Conservation (phyloP, 2,113 vertebrate genomes). For the Polypterus bichir region DNA sequence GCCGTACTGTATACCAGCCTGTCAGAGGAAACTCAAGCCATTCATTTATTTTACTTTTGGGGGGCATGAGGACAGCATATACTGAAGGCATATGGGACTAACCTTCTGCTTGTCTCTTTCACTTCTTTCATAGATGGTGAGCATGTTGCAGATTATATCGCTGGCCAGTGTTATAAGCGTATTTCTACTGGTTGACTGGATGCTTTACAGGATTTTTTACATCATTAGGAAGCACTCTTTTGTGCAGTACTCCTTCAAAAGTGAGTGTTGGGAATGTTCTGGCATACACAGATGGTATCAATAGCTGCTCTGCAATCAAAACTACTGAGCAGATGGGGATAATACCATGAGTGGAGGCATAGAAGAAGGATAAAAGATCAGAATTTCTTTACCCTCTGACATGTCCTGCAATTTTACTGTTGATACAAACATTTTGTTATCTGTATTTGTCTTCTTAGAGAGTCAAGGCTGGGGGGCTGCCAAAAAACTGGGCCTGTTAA, state of each 20-base stretch:
- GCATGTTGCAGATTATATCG: conserved; percentile 44
- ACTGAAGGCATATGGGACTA: not conserved
- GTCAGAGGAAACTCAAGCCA: not conserved
- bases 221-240: conserved; percentile 58
- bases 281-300: not conserved
- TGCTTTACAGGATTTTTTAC: conserved; percentile 52
- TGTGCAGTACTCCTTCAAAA: conserved; percentile 56
- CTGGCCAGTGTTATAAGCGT: conserved; percentile 44
- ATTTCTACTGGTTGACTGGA: conserved; percentile 47
- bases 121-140: conserved; percentile 30
- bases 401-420: too few relatives aligned
- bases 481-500: too few relatives aligned
- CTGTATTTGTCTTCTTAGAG: too few relatives aligned
- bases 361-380: too few relatives aligned
- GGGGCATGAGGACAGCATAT: not conserved
- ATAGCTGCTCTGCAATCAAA: too few relatives aligned
- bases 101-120: not conserved
- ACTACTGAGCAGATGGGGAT: too few relatives aligned
- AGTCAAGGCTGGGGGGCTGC: too few relatives aligned
- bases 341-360: too few relatives aligned
- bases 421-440: too few relatives aligned
- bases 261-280: conserved; percentile 35
- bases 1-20: not conserved
- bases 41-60: not conserved
- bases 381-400: too few relatives aligned